Conservation (phyloP, 1,140 invertebrate species). For the Diorhabda carinulata region DNA sequence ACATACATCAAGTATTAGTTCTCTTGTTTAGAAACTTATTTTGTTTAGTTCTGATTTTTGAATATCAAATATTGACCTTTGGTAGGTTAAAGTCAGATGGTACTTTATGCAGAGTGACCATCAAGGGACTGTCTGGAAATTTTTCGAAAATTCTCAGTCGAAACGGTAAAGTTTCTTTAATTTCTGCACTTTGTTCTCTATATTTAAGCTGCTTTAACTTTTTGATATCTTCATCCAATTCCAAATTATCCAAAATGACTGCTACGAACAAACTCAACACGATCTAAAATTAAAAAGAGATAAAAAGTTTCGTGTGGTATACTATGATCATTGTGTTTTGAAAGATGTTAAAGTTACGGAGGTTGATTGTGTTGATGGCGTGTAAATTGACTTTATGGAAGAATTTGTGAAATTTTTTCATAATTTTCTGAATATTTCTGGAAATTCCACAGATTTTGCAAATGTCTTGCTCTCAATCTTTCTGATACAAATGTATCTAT, state of each 20-base stretch:
- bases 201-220: constrained; percentile 97
- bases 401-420: too few relatives aligned
- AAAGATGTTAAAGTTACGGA: not conserved
- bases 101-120: constrained; percentile 94
- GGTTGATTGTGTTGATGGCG: too few relatives aligned
- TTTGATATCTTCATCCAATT: constrained; percentile 99
- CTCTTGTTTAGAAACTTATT: not conserved
- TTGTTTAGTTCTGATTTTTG: not conserved
- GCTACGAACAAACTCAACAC: constrained; percentile 99
- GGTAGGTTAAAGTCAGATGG: constrained; percentile 94
- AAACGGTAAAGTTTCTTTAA: constrained; percentile 92
- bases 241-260: constrained; percentile 98
- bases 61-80: constrained; percentile 59
- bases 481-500: too few relatives aligned
- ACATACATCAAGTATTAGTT: not conserved
- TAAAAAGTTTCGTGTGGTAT: not conserved
- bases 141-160: constrained; percentile 95
- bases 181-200: constrained; percentile 95
- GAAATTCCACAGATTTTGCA: too few relatives aligned
- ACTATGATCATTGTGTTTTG: not conserved
- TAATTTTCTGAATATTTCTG: too few relatives aligned
- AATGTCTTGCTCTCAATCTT: too few relatives aligned
- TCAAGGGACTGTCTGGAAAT: constrained; percentile 97
- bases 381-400: too few relatives aligned
- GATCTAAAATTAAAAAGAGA: constrained; percentile 64